Conservation (phyloP, 2,888 invertebrate genomes). For the Omphaloscelis lunosa region DNA sequence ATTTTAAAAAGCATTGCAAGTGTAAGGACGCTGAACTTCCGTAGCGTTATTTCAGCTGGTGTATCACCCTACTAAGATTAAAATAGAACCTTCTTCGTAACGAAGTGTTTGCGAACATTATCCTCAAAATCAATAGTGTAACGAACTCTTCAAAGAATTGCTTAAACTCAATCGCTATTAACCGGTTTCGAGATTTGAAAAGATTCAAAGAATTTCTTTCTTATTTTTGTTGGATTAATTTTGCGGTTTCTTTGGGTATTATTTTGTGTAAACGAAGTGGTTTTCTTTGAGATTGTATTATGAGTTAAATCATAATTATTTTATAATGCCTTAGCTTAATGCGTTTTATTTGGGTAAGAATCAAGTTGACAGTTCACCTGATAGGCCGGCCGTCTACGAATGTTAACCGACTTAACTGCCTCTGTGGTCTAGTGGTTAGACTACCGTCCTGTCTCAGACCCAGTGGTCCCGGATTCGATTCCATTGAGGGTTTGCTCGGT, state of each 20-base stretch:
- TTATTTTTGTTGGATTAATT: background rate
- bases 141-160: conserved; percentile 49
- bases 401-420: too few species aligned
- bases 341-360: background rate
- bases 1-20: background rate
- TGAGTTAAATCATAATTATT: background rate
- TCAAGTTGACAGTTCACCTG: background rate
- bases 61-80: background rate
- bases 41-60: background rate
- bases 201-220: background rate
- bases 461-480: too few species aligned
- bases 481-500: too few species aligned
- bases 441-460: too few species aligned
- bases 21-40: too few species aligned
- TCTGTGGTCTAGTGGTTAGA: too few species aligned
- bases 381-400: background rate
- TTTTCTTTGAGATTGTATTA: background rate
- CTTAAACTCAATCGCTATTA: conserved; percentile 35
- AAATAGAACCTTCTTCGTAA: conserved; percentile 35
- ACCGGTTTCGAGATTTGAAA: conserved; percentile 31
- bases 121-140: conserved; percentile 49
- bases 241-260: background rate
- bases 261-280: background rate
- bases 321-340: background rate
- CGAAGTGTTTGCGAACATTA: conserved; percentile 44